phyloP scores from a whole-genome alignment of 2,888 invertebrate species.

The Drosophila eohydei region DNA sequence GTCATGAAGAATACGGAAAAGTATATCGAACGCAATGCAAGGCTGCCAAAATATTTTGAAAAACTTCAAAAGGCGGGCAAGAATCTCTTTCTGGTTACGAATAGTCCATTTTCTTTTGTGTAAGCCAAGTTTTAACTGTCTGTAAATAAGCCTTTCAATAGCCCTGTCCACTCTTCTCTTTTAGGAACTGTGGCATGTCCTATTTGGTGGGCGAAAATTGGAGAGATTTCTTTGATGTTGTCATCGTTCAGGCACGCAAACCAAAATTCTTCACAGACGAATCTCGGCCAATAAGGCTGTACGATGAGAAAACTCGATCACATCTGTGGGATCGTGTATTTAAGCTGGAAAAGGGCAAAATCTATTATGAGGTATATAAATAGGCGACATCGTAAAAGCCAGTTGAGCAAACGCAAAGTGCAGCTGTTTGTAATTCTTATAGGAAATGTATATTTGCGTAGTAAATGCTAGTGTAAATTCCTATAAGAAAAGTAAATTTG shows the following conservation, averaged over 20 bases:
- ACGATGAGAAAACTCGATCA: constrained; percentile 91
- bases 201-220: constrained; percentile 94
- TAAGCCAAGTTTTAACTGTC: constrained; percentile 85
- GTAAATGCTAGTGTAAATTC: not conserved
- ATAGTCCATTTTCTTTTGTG: constrained; percentile 98
- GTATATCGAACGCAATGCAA: constrained; percentile 91
- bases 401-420: not conserved
- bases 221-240: constrained; percentile 96
- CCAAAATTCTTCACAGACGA: constrained; percentile 98
- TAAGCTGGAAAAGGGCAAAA: constrained; percentile 92
- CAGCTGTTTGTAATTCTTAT: not conserved
- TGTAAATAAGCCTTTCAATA: not conserved
- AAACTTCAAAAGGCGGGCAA: constrained; percentile 91
- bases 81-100: constrained; percentile 97
- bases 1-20: constrained; percentile 93
- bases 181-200: constrained; percentile 95
- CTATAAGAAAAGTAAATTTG: not conserved
- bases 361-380: constrained; percentile 93
- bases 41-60: constrained; percentile 90
- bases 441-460: not conserved
- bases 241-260: constrained; percentile 97
- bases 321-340: constrained; percentile 97
- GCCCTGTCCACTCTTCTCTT: fast-evolving
- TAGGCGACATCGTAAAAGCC: not conserved
- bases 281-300: constrained; percentile 95